Evolutionary conservation across 2,113 vertebrate genomes (phyloP).

Genomic region (Ceuthmochares aereus): DNA sequence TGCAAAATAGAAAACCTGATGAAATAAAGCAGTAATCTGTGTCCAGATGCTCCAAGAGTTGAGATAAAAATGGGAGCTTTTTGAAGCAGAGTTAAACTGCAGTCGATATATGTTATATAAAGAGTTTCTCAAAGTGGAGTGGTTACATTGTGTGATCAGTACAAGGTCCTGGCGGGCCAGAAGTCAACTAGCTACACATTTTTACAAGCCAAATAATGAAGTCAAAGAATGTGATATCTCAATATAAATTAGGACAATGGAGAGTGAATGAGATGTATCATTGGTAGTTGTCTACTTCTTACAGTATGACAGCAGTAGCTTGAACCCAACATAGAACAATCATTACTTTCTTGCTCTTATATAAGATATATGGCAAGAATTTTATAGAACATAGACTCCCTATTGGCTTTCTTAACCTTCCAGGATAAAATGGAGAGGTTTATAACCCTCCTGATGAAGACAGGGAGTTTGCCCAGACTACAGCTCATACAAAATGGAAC

Average conservation of each 20-base stretch:
- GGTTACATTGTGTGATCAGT: not conserved
- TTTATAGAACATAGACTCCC: not conserved
- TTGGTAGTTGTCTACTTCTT: not conserved
- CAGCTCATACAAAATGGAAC: not conserved
- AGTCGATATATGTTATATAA: fast-evolving
- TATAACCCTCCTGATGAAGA: not conserved
- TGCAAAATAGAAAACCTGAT: not conserved
- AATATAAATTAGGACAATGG: not conserved
- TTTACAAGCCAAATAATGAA: not conserved
- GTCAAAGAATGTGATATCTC: not conserved
- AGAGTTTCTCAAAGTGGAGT: not conserved
- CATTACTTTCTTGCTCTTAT: not conserved
- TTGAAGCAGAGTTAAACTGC: not conserved
- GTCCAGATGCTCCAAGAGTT: not conserved
- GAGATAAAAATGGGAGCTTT: not conserved
- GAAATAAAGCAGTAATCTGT: not conserved
- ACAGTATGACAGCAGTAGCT: not conserved
- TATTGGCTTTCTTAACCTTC: not conserved
- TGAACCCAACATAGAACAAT: not conserved
- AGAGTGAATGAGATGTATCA: not conserved
- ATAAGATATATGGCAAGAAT: not conserved
- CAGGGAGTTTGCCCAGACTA: not conserved
- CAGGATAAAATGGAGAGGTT: not conserved
- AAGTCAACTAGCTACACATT: not conserved
- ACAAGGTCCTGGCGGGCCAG: not conserved